Base-by-base conservation (phyloP, 2,797 vertebrate genomes). In the Cryptoprocta ferox region DNA sequence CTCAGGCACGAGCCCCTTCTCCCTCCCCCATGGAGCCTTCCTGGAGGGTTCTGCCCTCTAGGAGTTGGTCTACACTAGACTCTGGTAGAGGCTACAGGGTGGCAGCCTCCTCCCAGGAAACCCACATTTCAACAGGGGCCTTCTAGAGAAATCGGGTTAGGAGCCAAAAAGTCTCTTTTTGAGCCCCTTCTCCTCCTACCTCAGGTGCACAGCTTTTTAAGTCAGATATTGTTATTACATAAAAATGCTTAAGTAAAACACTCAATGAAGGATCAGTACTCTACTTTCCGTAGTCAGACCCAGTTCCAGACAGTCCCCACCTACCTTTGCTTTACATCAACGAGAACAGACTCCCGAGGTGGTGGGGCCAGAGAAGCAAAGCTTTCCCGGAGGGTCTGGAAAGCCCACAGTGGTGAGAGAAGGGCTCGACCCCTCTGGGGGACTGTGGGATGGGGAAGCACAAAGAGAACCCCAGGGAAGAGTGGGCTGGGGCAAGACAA, bases 141-240 rank as follows among this genome's bases (percentile, higher is more conserved):
- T 78, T 79, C 84, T 83, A n/a, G 89, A 90, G 65, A 95, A 76
- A 89, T 37, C 18, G 13, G 28, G 24, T 21, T 39, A 80, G 53
- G 53, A 65, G 30, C 14, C 59, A 35, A 10, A 79, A 48, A 24
- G 45, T 59, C 42, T 12, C 37, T 6, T 14, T n/a, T 5, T 28
- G 6, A 21, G 39, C 9, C 26, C 30, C 32, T 65, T 32, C 11
- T 56, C 37, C 78, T 21, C 45, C 45, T 3, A 66, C 15, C n/a
- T 30, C 21, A 32, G 37, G 45, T 42, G 5, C 4, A 37, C 61
- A 21, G 85, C 12, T 50, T 63, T 15, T 50, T 63, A 35, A 65
- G 35, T 42, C 78, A 80, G 93, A 28, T 15, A 56, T 2, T 4
- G 14, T 21, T 11, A 45, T 5, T 6, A 14, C 8, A 42, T 68